A percentile compares a stretch with the other conserved stretches of the same genome.
Conservation (phyloP, 2,888 invertebrate genomes). For the Sminthurides aquaticus region DNA sequence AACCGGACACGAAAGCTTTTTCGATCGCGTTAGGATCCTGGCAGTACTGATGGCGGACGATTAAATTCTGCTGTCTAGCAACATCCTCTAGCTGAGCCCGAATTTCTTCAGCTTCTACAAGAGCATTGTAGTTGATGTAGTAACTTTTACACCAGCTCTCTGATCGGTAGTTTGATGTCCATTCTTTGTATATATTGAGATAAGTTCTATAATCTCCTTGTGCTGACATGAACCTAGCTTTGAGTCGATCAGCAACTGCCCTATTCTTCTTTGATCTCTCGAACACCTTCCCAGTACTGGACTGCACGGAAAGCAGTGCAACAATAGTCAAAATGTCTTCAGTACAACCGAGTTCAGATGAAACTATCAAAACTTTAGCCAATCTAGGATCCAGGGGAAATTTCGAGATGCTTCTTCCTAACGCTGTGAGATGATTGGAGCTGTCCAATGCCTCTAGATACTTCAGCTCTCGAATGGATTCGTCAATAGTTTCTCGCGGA, state of each 20-base stretch:
- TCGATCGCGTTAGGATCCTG: conserved; percentile 1
- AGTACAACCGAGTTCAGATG: conserved; percentile 90
- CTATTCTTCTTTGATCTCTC: conserved; percentile 8
- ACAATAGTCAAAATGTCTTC: conserved; percentile 97
- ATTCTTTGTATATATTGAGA: conserved; percentile 11
- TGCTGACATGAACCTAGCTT: conserved; percentile 5
- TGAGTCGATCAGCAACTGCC: background rate
- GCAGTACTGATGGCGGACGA: background rate
- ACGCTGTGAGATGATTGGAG: conserved; percentile 72
- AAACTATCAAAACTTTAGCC: conserved; percentile 98
- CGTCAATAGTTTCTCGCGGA: conserved; percentile 91
- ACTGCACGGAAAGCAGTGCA: conserved; percentile 74
- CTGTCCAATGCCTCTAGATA: conserved; percentile 93
- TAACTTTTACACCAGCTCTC: conserved; percentile 13
- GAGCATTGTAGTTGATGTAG: conserved; percentile 9
- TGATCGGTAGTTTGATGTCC: conserved; percentile 2
- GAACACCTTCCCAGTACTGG: conserved; percentile 6
- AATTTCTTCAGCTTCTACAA: conserved; percentile 17
- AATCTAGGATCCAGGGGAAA: conserved; percentile 96
- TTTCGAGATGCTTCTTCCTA: conserved; percentile 91
- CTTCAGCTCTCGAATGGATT: conserved; percentile 69
- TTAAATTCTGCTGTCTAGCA: background rate
- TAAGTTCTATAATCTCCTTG: conserved; percentile 13
- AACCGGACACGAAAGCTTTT: conserved; percentile 18
- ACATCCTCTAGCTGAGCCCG: conserved; percentile 4